Base-by-base conservation (phyloP, 2,797 vertebrate genomes). In the Neoniphon sammara region DNA sequence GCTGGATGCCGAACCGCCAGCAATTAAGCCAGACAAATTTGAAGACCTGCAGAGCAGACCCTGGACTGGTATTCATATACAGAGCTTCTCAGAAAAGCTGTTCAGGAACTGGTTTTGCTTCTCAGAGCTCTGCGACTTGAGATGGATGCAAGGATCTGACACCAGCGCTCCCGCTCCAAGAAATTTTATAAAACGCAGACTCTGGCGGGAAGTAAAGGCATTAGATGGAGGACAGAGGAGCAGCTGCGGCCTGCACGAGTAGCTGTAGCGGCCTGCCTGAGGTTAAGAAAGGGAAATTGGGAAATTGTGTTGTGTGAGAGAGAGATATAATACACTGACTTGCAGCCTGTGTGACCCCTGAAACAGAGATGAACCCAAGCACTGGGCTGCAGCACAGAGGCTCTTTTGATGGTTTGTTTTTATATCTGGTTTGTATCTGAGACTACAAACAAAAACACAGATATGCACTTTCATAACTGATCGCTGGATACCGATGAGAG, bases 21-120 rank as follows among this genome's bases (percentile, higher is more conserved):
- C 61, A 31, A 87, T 87, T 82, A 87, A 76, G 70, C 73, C 50
- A 36, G 83, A 91, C 85, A 86, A 89, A 90, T 85, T 86, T 77
- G 73, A 67, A 80, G 71, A 76, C 78, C 49, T 46, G 52, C 77
- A 53, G 34, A 53, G 66, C 9, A 7, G 44, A 73, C 42, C 58
- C 34, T 14, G 60, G 15, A 58, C 50, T 57, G 55, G 1, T 80
- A 10, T 66, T 76, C 72, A 52, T 70, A 80, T 55, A 46, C 55
- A 73, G 58, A 68, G 52, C 34, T 71, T 64, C 23, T 73, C 66
- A 55, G 31, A 60, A 46, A 70, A 52, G 74, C 64, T 1, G 47
- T 44, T 66, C 31, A 54, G 73, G 59, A 68, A 62, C 15, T 14
- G 27, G 58, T 42, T 50, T 39, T 66, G 23, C 10, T 50, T 63